A percentile compares a stretch with the other conserved stretches of the same genome.
These are phyloP conservation scores for Mycteria americana DNA, from an alignment of 2,797 vertebrate species.

Conservation along the genomic window DNA sequence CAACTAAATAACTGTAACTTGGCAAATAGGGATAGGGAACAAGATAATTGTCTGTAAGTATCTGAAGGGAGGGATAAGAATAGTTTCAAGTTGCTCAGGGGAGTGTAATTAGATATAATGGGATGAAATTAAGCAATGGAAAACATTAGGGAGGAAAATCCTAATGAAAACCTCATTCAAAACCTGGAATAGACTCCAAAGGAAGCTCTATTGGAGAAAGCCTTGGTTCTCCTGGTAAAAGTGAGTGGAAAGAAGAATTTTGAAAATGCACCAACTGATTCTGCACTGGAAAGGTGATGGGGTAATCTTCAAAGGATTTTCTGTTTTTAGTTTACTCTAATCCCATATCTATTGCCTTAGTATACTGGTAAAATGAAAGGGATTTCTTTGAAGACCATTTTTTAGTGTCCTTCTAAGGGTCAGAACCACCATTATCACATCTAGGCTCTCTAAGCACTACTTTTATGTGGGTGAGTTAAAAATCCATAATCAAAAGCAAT, in stretches of 20 bases:
- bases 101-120: constrained; percentile 42
- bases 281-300: background rate
- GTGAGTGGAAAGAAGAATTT: background rate
- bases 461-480: background rate
- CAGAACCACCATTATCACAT: background rate
- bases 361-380: background rate
- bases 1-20: constrained; percentile 56
- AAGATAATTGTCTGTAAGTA: constrained; percentile 31
- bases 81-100: constrained; percentile 5
- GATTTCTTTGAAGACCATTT: background rate
- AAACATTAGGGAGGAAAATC: constrained; percentile 38
- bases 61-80: constrained; percentile 39
- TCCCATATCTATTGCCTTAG: background rate
- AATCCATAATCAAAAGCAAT: background rate
- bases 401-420: background rate
- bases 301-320: background rate
- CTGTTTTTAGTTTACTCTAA: background rate
- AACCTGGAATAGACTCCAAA: background rate
- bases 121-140: constrained; percentile 51
- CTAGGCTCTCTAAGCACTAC: background rate
- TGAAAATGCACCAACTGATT: background rate
- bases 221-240: background rate
- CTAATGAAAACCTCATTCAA: constrained; percentile 11
- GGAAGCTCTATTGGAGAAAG: background rate
- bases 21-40: constrained; percentile 24